Conservation (phyloP, 2,888 invertebrate genomes). For the Heliconius ethilla region DNA sequence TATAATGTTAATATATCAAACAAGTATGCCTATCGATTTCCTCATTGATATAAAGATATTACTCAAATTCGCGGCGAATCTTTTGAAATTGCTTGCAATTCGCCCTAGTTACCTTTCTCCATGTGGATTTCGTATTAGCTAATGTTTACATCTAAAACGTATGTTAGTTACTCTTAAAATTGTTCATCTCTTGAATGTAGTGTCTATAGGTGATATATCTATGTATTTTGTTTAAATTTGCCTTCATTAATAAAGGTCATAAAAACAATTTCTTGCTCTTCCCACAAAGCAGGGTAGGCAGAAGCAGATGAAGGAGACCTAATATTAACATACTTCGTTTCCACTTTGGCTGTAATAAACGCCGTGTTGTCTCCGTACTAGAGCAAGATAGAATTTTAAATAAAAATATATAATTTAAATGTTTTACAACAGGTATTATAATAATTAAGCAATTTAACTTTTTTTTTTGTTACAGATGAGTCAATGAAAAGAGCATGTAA, state of each 20-base stretch:
- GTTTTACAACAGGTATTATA: background rate
- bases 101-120: constrained; percentile 23
- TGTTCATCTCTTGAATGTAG: background rate
- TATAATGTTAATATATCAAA: background rate
- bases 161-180: background rate
- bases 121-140: background rate
- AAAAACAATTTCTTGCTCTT: no score
- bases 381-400: no score
- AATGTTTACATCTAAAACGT: background rate
- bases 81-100: constrained; percentile 22
- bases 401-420: background rate
- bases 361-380: no score
- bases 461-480: constrained; percentile 9
- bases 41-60: constrained; percentile 13
- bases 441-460: background rate
- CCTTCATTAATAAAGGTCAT: no score
- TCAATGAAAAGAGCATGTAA: constrained; percentile 5
- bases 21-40: constrained; percentile 9
- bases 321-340: no score
- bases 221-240: no score
- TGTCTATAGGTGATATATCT: no score
- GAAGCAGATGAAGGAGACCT: no score
- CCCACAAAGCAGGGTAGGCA: no score
- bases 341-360: no score
- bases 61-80: constrained; percentile 21